A percentile compares a stretch with the other conserved stretches of the same genome.
Conservation (phyloP, 2,888 invertebrate genomes). For the Agonopterix subpropinquella region DNA sequence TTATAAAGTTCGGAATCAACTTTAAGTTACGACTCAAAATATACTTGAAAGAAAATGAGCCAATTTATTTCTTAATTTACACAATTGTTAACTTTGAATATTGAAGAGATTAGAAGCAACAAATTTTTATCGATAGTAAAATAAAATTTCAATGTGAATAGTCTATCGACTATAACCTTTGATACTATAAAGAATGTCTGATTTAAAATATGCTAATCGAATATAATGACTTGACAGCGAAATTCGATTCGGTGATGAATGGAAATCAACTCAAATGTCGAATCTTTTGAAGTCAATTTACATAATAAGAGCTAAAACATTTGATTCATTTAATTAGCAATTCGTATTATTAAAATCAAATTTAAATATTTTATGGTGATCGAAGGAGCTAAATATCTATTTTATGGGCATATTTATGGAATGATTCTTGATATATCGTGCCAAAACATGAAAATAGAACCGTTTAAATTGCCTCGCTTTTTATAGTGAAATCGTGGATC, state of each 20-base stretch:
- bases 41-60: constrained; percentile 4
- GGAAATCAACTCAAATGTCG: constrained; percentile 38
- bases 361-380: constrained; percentile 24
- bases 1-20: constrained; percentile 10
- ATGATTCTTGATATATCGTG: not conserved
- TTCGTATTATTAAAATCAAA: constrained; percentile 30
- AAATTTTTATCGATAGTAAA: constrained; percentile 3
- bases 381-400: constrained; percentile 6
- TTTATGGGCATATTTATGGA: not conserved
- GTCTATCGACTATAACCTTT: constrained; percentile 13
- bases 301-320: constrained; percentile 39
- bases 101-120: not conserved
- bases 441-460: not conserved
- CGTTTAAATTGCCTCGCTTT: not conserved
- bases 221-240: constrained; percentile 31
- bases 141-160: constrained; percentile 11
- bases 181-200: constrained; percentile 12
- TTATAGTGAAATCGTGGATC: too few species aligned
- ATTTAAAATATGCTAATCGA: constrained; percentile 36
- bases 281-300: constrained; percentile 34
- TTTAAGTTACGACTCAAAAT: constrained; percentile 15
- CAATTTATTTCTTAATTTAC: constrained; percentile 13
- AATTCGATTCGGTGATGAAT: constrained; percentile 44
- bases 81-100: constrained; percentile 7
- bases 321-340: constrained; percentile 35